Base-by-base conservation (phyloP, 1,140 invertebrate genomes). In the Zaprionus ghesquierei region DNA sequence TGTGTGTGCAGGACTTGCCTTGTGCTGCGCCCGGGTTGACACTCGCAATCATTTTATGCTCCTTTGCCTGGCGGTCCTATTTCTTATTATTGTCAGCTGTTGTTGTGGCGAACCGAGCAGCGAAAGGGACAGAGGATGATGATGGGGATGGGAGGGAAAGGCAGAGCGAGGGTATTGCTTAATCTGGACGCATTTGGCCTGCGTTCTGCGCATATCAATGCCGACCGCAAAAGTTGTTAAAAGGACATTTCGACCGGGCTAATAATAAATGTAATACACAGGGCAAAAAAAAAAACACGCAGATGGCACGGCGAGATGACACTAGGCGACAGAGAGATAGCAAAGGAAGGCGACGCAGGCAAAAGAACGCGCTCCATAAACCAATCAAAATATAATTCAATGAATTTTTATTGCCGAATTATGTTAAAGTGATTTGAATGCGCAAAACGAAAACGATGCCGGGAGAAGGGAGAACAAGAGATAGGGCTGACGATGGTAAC, bases 391-490 rank as follows among this genome's bases (percentile, higher is more conserved):
- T 63, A 80, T 85, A 85, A 85, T 85, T 85, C 81, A 85, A 85
- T 85, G 81, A 85, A 85, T 85, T 85, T 85, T 85, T 85, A 85
- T 85, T 85, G 77, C 62, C 81, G 65, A 85, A 85, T 85, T 85
- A 85, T 85, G 81, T 85, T 81, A 85, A 82, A 82, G 77, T 80
- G 81, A 85, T 85, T 85, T 85, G 81, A 85, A 85, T 81, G 81
- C 75, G 63, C 51, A 68, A 78, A 82, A 77, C 64, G 69, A 61
- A 55, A 75, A 58, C 27, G 69, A 59, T 38, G 60, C 44, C 66
- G 35, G 29, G 29, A 15, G 9, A 58, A 35, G 15, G 12, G n/a
- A n/a, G n/a, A n/a, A n/a, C n/a, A n/a, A n/a, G n/a, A n/a, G n/a
- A n/a, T n/a, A n/a, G n/a, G n/a, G n/a, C n/a, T n/a, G 10, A 35